Conservation (phyloP, 92 coral and sea anemone species). For the Epizoanthus stellaris region DNA sequence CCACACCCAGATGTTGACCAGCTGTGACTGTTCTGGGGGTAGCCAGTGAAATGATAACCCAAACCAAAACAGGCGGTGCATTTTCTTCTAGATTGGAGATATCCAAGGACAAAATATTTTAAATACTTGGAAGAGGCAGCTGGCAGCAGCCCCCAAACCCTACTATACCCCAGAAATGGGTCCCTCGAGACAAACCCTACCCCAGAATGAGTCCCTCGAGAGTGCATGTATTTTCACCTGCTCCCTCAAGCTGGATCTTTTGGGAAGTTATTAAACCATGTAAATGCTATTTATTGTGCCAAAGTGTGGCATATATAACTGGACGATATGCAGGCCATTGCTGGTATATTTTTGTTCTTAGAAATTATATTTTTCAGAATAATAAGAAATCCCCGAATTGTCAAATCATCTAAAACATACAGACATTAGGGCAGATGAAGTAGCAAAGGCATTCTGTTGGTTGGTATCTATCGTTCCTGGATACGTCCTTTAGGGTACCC, state of each 20-base stretch:
- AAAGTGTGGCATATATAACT: neutral
- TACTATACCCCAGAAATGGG: no score
- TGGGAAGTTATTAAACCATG: neutral
- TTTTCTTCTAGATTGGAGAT: no score
- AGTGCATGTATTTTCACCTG: no score
- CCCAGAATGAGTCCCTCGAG: no score
- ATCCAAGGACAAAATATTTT: no score
- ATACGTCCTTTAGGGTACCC: neutral
- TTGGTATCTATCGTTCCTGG: neutral
- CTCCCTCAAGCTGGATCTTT: neutral
- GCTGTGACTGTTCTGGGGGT: no score
- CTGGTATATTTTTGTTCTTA: slow-evolving; percentile 22
- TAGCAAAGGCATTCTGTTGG: neutral
- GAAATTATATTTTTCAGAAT: slow-evolving; percentile 20
- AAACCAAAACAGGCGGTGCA: no score
- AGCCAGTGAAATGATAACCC: no score
- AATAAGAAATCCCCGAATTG: slow-evolving; percentile 3
- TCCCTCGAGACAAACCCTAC: no score
- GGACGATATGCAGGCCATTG: neutral
- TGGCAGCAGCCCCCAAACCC: no score
- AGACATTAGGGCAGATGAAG: neutral
- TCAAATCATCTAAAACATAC: neutral
- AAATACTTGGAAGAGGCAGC: no score
- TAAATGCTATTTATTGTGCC: neutral
- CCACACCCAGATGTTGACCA: no score